Percentiles rank a stretch among this genome's conserved stretches.
These are phyloP conservation scores for Coranthus polyacanthus DNA, from an alignment of 2,797 vertebrate species.

Conservation along the genomic window DNA sequence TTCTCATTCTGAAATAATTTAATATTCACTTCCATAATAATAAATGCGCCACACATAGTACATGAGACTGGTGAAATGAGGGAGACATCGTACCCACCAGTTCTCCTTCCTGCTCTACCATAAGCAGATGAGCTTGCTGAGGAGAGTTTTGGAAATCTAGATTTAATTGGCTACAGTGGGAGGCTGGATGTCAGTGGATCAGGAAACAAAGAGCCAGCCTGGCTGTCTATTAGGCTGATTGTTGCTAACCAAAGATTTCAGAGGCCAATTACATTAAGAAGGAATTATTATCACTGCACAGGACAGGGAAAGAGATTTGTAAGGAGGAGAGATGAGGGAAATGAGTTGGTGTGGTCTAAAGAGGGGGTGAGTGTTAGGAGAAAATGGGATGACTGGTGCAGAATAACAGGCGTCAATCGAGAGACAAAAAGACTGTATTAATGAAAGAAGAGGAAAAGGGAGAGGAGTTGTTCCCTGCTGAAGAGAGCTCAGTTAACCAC, in stretches of 20 bases:
- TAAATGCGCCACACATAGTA: neutral
- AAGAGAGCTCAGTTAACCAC: slow-evolving; percentile 74
- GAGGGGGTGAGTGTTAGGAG: neutral
- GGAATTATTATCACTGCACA: slow-evolving; percentile 70
- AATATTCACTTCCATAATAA: slow-evolving; percentile 10
- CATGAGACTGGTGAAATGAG: neutral
- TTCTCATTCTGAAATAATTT: slow-evolving; percentile 8
- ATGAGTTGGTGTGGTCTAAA: slow-evolving; percentile 27
- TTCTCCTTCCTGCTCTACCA: slow-evolving; percentile 17
- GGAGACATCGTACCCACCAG: neutral
- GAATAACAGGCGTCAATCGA: neutral
- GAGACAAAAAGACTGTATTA: slow-evolving; percentile 21
- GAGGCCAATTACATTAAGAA: slow-evolving; percentile 73
- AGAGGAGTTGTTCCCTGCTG: slow-evolving; percentile 46
- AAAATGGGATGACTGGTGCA: slow-evolving; percentile 4
- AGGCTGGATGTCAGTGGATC: slow-evolving; percentile 44
- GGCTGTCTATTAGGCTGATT: slow-evolving; percentile 66
- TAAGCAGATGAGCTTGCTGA: slow-evolving; percentile 37
- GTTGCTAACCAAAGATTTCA: slow-evolving; percentile 66
- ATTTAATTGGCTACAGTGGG: slow-evolving; percentile 62
- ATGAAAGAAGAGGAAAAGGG: slow-evolving; percentile 19
- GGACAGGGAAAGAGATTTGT: slow-evolving; percentile 55
- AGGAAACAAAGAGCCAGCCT: slow-evolving; percentile 59
- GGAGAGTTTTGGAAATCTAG: slow-evolving; percentile 35
- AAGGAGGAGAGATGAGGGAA: slow-evolving; percentile 15